Evolutionary conservation across 2,888 invertebrate genomes (phyloP), one percentile per base, ranked within the genome.

Genomic region (Dinocampus coccinellae): DNA sequence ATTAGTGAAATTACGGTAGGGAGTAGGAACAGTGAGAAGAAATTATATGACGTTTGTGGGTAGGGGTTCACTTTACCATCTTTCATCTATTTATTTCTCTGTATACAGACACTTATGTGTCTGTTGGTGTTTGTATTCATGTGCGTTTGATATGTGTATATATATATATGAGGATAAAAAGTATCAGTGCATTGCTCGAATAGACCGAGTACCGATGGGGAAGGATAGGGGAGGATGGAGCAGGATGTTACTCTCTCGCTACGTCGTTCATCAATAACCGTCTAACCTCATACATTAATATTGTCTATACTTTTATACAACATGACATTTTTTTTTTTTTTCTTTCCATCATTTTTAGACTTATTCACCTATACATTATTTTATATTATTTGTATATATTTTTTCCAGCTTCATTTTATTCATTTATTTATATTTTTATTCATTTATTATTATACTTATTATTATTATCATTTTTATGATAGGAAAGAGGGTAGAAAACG

Each of bases 201-300:
- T 62, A 57, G 42, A 62, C 62, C n/a, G n/a, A n/a, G n/a, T n/a
- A n/a, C n/a, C n/a, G n/a, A n/a, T n/a, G n/a, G n/a, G 60, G 26
- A 26, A 26, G 47, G 26, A 29, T 58, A 16, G 33, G 47, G 16
- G 47, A 47, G 47, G 47, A 47, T 7, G 16, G 47, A 2, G 16
- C n/a, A n/a, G n/a, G n/a, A n/a, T 16, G n/a, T 47, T n/a, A 16
- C 16, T 47, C 47, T 16, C 20, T 7, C 16, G 47, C 47, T n/a
- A 26, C 39, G 70, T 62, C 67, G 66, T 77, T 75, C 76, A 77
- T 77, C 77, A 77, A 77, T 77, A 77, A 75, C 71, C 72, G 66
- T 64, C 69, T 20, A 55, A 62, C 47, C 55, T 70, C 69, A 71
- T 53, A 53, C 70, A 57, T 53, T 62, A 42, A 3, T 55, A 34